Evolutionary conservation across 1,140 invertebrate species (phyloP), one percentile per base, ranked within the genome.

Genomic region (Lepidotrigona ventralis): DNA sequence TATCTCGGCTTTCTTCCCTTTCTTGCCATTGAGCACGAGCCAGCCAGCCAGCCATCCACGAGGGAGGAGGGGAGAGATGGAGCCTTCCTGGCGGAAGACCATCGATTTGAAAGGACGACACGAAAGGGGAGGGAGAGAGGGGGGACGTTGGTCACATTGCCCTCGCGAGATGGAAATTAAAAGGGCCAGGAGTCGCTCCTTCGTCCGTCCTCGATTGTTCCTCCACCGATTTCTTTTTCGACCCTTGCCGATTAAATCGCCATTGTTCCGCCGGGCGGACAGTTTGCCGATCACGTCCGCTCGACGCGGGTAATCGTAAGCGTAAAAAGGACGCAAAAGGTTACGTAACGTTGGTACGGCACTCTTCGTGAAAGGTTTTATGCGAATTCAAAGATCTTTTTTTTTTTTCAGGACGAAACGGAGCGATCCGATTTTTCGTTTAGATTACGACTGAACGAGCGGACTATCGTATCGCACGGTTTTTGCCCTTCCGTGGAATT

Each of bases 51-150:
- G 56, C 21, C 23, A 8, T 46, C 39, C 39, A 33, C 33, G 2
- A 33, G 33, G 33, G 33, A 3, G 1, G 21, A 12, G 21, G 14
- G 5, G n/a, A 4, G 53, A 54, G 23, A 72, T 29, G 21, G 3
- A 19, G 19, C 33, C 33, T 33, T 33, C 2, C 33, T 46, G 8
- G 23, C 9, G 58, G n/a, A 60, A 29, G 33, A 23, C 17, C 80
- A 63, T 80, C 77, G 76, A 76, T 84, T 70, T 86, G 76, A 86
- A 86, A 86, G 77, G 85, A 74, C 46, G 82, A 63, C 71, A 46
- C 39, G 39, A 46, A 46, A 46, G 33, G 33, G 15, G 12, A 54
- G 53, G 14, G 2, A 14, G 15, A 15, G 53, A 2, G 14, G 17
- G 53, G 53, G 17, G 11, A 54, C 14, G n/a, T n/a, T n/a, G 19